Percentiles rank a stretch among this genome's conserved stretches.
Conservation (phyloP, 2,113 vertebrate species). For the Eurystomus gularis region DNA sequence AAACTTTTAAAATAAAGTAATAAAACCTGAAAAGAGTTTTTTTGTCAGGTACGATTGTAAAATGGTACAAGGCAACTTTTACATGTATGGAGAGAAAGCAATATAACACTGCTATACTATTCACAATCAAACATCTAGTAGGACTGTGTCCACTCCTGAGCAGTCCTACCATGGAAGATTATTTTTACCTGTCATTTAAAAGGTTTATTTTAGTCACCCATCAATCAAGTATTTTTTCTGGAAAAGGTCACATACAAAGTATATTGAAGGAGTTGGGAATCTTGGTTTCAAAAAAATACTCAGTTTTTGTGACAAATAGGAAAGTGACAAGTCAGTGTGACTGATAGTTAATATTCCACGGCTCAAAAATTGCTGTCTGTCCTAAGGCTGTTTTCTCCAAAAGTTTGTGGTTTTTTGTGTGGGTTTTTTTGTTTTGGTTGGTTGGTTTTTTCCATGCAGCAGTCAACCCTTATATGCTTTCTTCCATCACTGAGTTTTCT, state of each 20-base stretch:
- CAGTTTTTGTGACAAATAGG: neutral
- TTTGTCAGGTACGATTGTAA: neutral
- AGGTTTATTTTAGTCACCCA: neutral
- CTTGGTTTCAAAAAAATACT: neutral
- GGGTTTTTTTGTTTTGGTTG: no score
- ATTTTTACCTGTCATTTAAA: neutral
- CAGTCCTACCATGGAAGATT: neutral
- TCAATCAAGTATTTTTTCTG: neutral
- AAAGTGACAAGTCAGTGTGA: neutral
- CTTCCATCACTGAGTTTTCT: neutral
- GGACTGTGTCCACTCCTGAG: accelerated
- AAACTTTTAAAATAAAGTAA: neutral
- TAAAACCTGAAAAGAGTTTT: neutral
- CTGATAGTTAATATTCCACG: neutral
- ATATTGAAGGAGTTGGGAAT: neutral
- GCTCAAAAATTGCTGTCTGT: neutral
- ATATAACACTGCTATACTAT: accelerated
- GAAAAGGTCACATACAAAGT: neutral
- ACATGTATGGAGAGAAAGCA: neutral
- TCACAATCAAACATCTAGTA: neutral
- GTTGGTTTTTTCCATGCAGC: neutral
- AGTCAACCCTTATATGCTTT: neutral
- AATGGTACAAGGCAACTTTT: neutral
- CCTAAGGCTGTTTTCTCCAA: neutral
- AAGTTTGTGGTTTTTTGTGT: neutral